These are phyloP conservation scores for Eleginops maclovinus DNA, from an alignment of 2,113 vertebrate genomes.

Conservation along the genomic window DNA sequence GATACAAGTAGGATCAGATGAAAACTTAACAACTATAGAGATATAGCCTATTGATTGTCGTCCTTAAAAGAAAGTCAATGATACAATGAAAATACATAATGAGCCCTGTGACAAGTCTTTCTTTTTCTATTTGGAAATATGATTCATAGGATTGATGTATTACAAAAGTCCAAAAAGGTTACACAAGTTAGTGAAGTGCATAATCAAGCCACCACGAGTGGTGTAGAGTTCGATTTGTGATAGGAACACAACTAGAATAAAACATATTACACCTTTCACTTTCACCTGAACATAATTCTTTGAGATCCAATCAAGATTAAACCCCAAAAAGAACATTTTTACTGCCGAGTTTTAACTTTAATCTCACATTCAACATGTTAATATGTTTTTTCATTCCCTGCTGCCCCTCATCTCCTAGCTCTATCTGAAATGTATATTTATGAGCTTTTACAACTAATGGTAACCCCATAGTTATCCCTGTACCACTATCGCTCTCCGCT, in stretches of 20 bases:
- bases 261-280: conserved; percentile 15
- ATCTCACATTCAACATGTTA: conserved; percentile 57
- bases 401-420: conserved; percentile 61
- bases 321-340: conserved; percentile 31
- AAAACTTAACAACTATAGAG: too few species aligned
- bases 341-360: conserved; percentile 42
- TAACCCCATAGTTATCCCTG: conserved; percentile 79
- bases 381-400: conserved; percentile 72
- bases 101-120: neutral
- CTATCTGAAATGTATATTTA: conserved; percentile 80
- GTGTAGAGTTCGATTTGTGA: conserved; percentile 13
- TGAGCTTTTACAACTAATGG: conserved; percentile 81
- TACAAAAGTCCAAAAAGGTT: neutral
- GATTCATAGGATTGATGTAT: neutral
- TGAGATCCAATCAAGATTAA: conserved; percentile 53
- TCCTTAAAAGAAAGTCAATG: too few species aligned
- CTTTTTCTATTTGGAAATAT: neutral
- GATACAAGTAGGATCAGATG: too few species aligned
- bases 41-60: too few species aligned
- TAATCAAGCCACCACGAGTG: neutral
- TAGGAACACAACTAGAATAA: conserved; percentile 20
- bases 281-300: conserved; percentile 17
- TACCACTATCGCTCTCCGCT: conserved; percentile 76
- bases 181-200: conserved; percentile 2
- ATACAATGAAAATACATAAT: neutral